phyloP scores from a whole-genome alignment of 2,113 vertebrate genomes.

The Saiga tatarica region DNA sequence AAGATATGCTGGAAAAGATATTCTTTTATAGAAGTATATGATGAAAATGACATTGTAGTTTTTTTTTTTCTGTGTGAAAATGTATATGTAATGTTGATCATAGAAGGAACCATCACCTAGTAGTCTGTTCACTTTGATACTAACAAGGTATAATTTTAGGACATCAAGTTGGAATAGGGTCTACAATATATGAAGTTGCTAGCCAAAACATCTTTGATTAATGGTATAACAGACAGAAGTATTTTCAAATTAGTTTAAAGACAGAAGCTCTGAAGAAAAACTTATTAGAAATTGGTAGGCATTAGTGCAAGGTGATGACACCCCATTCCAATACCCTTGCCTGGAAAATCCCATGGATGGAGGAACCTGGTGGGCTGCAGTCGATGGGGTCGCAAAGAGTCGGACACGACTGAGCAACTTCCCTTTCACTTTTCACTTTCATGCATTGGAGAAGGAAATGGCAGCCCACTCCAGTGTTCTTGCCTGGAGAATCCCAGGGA shows the following conservation, averaged over 20 bases:
- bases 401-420: accelerated
- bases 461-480: too few species aligned
- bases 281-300: not conserved
- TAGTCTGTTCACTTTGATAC: not conserved
- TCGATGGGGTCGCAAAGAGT: too few species aligned
- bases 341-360: too few species aligned
- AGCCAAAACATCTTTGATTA: not conserved
- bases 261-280: not conserved
- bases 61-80: not conserved
- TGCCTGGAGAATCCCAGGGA: too few species aligned
- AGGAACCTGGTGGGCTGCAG: too few species aligned
- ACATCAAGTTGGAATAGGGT: not conserved
- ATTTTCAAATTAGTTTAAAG: slow-evolving; percentile 27
- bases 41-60: not conserved
- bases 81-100: not conserved
- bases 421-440: too few species aligned
- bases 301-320: not conserved
- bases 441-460: too few species aligned
- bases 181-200: not conserved
- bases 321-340: too few species aligned
- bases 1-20: not conserved
- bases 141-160: not conserved
- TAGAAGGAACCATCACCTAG: not conserved
- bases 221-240: not conserved
- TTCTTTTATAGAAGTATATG: not conserved